These are phyloP conservation scores for Sweltsa coloradensis DNA, from an alignment of 1,140 invertebrate species.

Conservation along the genomic window DNA sequence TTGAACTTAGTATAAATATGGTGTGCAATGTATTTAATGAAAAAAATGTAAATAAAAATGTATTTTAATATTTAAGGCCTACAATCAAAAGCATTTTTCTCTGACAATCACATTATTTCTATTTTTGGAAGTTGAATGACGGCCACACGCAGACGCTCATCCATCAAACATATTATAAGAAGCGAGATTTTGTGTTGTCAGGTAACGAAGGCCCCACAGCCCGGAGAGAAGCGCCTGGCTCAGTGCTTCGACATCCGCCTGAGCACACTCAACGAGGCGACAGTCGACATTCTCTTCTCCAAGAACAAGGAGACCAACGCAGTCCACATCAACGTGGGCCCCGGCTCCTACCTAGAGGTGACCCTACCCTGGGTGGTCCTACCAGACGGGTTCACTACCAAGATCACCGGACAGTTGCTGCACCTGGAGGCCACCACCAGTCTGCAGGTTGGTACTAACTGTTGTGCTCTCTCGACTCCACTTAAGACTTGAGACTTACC, in stretches of 20 bases:
- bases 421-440: constrained; percentile 91
- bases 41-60: too few species aligned
- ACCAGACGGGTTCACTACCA: constrained; percentile 75
- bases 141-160: too few species aligned
- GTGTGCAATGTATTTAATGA: too few species aligned
- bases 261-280: constrained; percentile 81
- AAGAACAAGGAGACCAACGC: constrained; percentile 96
- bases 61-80: too few species aligned
- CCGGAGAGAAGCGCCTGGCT: constrained; percentile 76
- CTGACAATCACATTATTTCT: too few species aligned
- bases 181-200: constrained; percentile 25
- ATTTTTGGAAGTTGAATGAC: too few species aligned
- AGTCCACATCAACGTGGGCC: constrained; percentile 84
- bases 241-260: constrained; percentile 88
- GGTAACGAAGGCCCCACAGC: constrained; percentile 61
- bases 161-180: too few species aligned
- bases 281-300: constrained; percentile 90
- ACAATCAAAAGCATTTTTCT: too few species aligned
- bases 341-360: constrained; percentile 88
- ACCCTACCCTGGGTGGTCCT: constrained; percentile 88
- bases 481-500: too few species aligned
- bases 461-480: too few species aligned
- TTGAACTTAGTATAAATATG: too few species aligned
- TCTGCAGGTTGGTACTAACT: constrained; percentile 53
- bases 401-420: constrained; percentile 83